Conservation (phyloP, 2,113 vertebrate species). For the Sapajus apella region DNA sequence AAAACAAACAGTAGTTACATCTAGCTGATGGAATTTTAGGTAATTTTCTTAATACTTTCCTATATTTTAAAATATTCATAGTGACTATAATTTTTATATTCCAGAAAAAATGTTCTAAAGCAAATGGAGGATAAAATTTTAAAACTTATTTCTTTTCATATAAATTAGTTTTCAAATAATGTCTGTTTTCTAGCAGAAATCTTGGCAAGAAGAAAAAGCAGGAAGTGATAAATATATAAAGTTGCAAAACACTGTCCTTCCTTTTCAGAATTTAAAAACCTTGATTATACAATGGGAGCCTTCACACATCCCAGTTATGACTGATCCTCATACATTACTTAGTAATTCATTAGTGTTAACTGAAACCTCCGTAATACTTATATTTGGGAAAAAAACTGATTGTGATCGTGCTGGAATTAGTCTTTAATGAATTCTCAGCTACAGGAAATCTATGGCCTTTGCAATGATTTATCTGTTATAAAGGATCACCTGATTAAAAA, state of each 20-base stretch:
- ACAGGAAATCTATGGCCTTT: not conserved
- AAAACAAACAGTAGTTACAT: not conserved
- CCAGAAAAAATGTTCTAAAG: not conserved
- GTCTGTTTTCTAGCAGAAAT: constrained; percentile 6
- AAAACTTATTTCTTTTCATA: not conserved
- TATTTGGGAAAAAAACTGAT: not conserved
- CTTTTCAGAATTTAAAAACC: not conserved
- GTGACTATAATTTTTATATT: constrained; percentile 21
- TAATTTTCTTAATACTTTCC: constrained; percentile 34
- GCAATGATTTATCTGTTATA: not conserved
- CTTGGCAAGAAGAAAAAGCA: constrained; percentile 29
- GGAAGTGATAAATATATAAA: not conserved
- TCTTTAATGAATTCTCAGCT: not conserved
- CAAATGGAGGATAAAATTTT: constrained; percentile 1
- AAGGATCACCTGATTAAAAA: not conserved
- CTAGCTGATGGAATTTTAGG: not conserved
- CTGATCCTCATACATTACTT: not conserved
- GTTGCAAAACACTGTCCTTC: constrained; percentile 4
- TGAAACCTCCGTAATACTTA: not conserved
- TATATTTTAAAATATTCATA: constrained; percentile 25
- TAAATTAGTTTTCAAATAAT: constrained; percentile 47
- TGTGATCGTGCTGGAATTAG: not conserved
- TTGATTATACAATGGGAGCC: not conserved
- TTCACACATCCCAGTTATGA: not conserved
- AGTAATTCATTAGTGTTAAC: not conserved